Base-by-base conservation (phyloP, 2,797 vertebrate genomes). In the Lophius americanus region DNA sequence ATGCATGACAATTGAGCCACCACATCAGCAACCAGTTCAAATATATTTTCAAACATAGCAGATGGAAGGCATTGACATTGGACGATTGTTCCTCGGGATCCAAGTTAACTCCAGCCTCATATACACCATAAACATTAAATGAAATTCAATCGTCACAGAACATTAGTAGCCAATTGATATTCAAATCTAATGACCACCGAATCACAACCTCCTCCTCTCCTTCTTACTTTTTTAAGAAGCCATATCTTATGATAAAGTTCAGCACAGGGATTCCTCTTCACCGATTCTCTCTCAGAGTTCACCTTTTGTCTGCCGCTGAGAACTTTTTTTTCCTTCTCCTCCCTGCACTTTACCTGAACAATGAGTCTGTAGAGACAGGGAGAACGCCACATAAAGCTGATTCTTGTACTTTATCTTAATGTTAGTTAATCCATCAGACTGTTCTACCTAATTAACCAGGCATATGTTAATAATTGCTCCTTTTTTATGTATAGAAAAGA, bases 401-500 rank as follows among this genome's bases (percentile, higher is more conserved):
- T 42, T 48, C 37, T 50, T 37, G 56, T 51, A 41, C 69, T 52
- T 53, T 61, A 7, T 58, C 35, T 59, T 60, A 85, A 79, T 70
- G 81, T 81, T 75, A 63, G 67, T 79, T 79, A 84, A 85, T 85
- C 71, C 58, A 23, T 62, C 49, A 4, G 60, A 73, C 75, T 79
- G 66, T 67, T 63, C 43, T 11, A 10, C 43, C 43, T 83, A 85
- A 88, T 86, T 78, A 84, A 56, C 36, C 78, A 58, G 73, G 62
- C 51, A 49, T 81, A 78, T 81, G 51, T 78, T 85, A 89, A 83
- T 85, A 60, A 78, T 71, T 59, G 51, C 44, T 60, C 77, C 68
- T 64, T 71, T 75, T 77, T 83, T 78, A 57, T 63, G 80, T 72
- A 48, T 79, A 70, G 43, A 51, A 55, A 46, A 50, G 51, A 65